phyloP scores from a whole-genome alignment of 2,888 invertebrate genomes.

The Abrostola triplasia region DNA sequence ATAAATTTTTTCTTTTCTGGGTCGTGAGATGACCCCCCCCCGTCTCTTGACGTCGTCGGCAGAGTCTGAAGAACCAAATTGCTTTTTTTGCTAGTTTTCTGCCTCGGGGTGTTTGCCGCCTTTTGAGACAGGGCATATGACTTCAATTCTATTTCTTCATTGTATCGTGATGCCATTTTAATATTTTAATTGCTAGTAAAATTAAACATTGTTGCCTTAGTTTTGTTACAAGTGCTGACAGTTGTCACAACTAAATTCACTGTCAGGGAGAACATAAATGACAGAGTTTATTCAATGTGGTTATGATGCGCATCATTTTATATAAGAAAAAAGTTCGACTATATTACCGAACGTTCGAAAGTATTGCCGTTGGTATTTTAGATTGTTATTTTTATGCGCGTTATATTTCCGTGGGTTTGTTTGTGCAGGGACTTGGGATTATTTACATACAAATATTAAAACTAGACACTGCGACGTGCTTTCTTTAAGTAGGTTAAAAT shows the following conservation, averaged over 20 bases:
- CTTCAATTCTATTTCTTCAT: neutral
- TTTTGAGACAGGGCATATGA: constrained; percentile 8
- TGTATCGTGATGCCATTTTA: constrained; percentile 18
- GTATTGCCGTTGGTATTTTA: neutral
- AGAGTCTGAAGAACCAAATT: neutral
- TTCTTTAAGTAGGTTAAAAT: too few species aligned
- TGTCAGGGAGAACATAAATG: constrained; percentile 28
- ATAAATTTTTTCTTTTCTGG: constrained; percentile 49
- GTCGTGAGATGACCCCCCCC: neutral
- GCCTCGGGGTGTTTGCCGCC: neutral
- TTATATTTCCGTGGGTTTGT: too few species aligned
- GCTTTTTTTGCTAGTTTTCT: neutral
- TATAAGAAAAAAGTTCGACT: neutral
- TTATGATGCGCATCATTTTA: constrained; percentile 12
- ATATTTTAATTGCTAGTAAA: neutral
- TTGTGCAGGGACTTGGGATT: too few species aligned
- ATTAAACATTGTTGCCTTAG: constrained; percentile 14
- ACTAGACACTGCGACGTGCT: too few species aligned
- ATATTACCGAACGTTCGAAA: too few species aligned
- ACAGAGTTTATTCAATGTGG: constrained; percentile 30
- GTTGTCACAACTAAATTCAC: constrained; percentile 31
- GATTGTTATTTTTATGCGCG: too few species aligned
- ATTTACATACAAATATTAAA: too few species aligned
- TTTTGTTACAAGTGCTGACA: constrained; percentile 5
- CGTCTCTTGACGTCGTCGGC: constrained; percentile 15